Evolutionary conservation across 2,888 invertebrate species (phyloP), one percentile per base, ranked within the genome.

Genomic region (Julus scanicus): DNA sequence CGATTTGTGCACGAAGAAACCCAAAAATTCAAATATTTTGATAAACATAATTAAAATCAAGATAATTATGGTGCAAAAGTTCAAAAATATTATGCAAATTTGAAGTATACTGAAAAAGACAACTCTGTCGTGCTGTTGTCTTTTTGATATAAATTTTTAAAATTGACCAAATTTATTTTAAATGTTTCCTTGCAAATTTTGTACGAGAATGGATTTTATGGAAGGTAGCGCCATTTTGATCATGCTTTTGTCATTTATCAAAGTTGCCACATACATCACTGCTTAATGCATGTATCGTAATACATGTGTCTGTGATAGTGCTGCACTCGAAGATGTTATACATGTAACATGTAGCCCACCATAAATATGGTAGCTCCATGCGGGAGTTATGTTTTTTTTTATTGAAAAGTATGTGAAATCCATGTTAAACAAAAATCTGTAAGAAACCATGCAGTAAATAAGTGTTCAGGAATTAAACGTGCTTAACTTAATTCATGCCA

Each of bases 301-400:
- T 63, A 63, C 63, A 63, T 71, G 71, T 71, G 11, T 20, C 29
- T 71, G 71, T 71, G 71, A 71, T 71, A 71, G 4, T 71, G 71
- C 29, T 6, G n/a, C 71, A 71, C 71, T n/a, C 2, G 29, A 71
- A 8, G 20, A 29, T n/a, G 63, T 63, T n/a, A n/a, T 17, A n/a
- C n/a, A n/a, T 29, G 71, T 71, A 71, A 29, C 71, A 71, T 71
- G 29, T n/a, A 44, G 13, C 9, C 53, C 53, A 53, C 53, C 53
- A 53, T 53, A 53, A 53, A 53, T 53, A 17, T 17, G 53, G 15
- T n/a, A n/a, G n/a, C 63, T 63, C 63, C n/a, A n/a, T n/a, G n/a
- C n/a, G 63, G 63, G n/a, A 63, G n/a, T 63, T 5, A 2, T 63
- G 63, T 63, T n/a, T 63, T n/a, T 63, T n/a, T n/a, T 63, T n/a